phyloP scores from a whole-genome alignment of 2,113 vertebrate species.

The Sinocyclocheilus rhinocerous region DNA sequence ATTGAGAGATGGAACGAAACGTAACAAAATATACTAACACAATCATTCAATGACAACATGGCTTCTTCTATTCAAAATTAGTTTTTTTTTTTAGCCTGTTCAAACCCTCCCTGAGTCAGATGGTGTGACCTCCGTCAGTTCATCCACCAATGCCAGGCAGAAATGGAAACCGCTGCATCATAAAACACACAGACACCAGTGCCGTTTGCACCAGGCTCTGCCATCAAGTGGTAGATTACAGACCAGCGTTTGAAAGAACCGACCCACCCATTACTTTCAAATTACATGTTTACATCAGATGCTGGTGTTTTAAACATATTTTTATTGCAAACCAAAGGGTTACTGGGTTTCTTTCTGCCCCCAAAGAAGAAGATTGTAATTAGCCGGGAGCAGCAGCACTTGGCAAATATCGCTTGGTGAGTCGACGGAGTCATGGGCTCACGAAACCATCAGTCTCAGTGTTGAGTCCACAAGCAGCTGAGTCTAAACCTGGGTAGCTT shows the following conservation, averaged over 20 bases:
- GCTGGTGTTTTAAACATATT: conserved; percentile 60
- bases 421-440: conserved; percentile 16
- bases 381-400: conserved; percentile 62
- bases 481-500: not conserved
- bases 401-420: conserved; percentile 63
- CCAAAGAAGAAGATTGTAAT: conserved; percentile 65
- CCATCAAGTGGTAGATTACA: conserved; percentile 62
- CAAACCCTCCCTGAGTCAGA: conserved; percentile 22
- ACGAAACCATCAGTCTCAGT: not conserved
- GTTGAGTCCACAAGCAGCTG: not conserved
- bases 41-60: not conserved
- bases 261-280: conserved; percentile 64
- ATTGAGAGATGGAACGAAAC: not conserved
- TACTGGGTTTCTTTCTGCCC: conserved; percentile 55
- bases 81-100: not conserved
- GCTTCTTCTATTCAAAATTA: not conserved
- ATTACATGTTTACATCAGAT: conserved; percentile 70
- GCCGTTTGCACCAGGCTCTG: conserved; percentile 46
- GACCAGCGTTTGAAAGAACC: conserved; percentile 57
- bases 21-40: not conserved
- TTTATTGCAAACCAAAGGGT: conserved; percentile 65
- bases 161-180: conserved; percentile 50
- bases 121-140: conserved; percentile 31
- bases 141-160: conserved; percentile 43
- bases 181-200: conserved; percentile 44